These are phyloP conservation scores for Latheticus oryzae DNA, from an alignment of 2,888 invertebrate genomes.

Conservation along the genomic window DNA sequence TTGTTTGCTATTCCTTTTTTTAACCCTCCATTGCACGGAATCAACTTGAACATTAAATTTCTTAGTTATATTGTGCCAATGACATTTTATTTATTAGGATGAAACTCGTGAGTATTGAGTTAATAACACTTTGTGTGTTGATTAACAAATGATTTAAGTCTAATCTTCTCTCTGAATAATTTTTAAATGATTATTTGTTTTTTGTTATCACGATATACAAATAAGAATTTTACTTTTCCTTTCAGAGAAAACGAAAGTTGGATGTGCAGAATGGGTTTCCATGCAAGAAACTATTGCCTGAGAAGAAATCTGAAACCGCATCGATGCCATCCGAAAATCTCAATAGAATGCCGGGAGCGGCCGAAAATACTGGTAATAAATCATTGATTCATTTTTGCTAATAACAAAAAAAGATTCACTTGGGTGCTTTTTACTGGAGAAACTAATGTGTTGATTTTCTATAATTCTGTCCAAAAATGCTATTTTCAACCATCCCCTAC, in stretches of 20 bases:
- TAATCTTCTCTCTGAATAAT: slow-evolving; percentile 65
- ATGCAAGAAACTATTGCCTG: slow-evolving; percentile 69
- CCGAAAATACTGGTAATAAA: slow-evolving; percentile 38
- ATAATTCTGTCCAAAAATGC: too few relatives aligned
- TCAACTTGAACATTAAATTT: too few relatives aligned
- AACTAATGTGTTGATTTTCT: too few relatives aligned
- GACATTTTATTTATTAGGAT: too few relatives aligned
- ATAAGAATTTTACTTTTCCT: slow-evolving; percentile 36
- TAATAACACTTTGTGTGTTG: slow-evolving; percentile 52
- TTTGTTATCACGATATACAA: slow-evolving; percentile 3
- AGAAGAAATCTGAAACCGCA: slow-evolving; percentile 58
- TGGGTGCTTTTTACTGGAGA: too few relatives aligned
- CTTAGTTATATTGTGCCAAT: too few relatives aligned
- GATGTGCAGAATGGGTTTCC: slow-evolving; percentile 66
- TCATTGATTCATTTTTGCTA: too few relatives aligned
- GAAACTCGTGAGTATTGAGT: slow-evolving; percentile 47
- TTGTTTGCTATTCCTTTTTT: too few relatives aligned
- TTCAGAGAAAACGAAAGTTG: slow-evolving; percentile 67
- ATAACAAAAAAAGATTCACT: too few relatives aligned
- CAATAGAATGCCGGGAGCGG: slow-evolving; percentile 28
- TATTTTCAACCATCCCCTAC: too few relatives aligned
- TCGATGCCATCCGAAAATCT: slow-evolving; percentile 32
- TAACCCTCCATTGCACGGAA: too few relatives aligned
- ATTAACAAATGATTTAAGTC: slow-evolving; percentile 53
- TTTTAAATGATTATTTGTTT: slow-evolving; percentile 4